A percentile compares a stretch with the other conserved stretches of the same genome.
These are phyloP conservation scores for Macrophya alboannulata DNA, from an alignment of 2,888 invertebrate genomes.

Conservation along the genomic window DNA sequence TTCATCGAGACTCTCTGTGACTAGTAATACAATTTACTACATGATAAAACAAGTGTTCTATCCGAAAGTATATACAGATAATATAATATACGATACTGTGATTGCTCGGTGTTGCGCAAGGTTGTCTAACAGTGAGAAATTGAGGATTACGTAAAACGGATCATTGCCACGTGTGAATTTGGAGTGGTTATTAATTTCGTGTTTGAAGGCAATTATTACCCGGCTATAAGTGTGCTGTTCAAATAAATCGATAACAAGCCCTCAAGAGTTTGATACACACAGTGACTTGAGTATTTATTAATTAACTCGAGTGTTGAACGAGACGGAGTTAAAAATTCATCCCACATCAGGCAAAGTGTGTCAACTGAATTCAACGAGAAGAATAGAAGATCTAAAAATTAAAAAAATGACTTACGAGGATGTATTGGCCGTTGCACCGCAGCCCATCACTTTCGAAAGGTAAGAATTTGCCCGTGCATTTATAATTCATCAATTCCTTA, in stretches of 20 bases:
- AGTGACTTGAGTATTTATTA: not conserved
- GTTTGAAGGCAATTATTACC: not conserved
- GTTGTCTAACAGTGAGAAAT: not conserved
- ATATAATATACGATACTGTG: not conserved
- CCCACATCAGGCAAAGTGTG: slow-evolving; percentile 71
- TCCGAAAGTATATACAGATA: not conserved
- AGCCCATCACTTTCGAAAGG: slow-evolving; percentile 66
- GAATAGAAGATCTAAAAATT: slow-evolving; percentile 53
- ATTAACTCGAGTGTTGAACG: not conserved
- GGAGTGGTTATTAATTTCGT: slow-evolving; percentile 2
- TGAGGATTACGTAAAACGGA: slow-evolving; percentile 25
- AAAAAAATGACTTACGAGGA: slow-evolving; percentile 71
- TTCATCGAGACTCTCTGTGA: slow-evolving; percentile 20
- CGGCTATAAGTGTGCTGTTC: not conserved
- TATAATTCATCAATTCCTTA: not conserved
- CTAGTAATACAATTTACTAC: not conserved
- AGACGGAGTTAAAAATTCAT: slow-evolving; percentile 65
- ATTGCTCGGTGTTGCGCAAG: slow-evolving; percentile 23
- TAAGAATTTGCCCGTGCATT: slow-evolving; percentile 60
- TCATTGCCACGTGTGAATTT: slow-evolving; percentile 21
- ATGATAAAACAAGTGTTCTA: not conserved
- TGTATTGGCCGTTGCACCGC: slow-evolving; percentile 63
- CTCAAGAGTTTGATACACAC: not conserved
- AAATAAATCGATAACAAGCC: not conserved
- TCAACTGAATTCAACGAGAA: slow-evolving; percentile 59